Base-by-base conservation (phyloP, 2,888 invertebrate genomes). In the Rhorus exstirpatorius region DNA sequence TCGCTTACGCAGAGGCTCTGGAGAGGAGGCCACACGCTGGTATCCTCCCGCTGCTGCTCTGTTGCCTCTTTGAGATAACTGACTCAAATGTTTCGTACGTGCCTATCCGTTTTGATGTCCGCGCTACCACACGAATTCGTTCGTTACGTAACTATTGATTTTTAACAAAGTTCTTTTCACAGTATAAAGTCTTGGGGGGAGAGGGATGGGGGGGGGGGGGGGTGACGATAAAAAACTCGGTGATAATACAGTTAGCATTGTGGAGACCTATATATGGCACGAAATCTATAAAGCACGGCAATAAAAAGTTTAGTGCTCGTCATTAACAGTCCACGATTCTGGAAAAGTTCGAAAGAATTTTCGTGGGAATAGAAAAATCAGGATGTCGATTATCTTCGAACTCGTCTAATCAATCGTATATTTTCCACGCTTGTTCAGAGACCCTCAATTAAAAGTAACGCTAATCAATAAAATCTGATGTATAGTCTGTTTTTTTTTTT, bases 31-130 rank as follows among this genome's bases (percentile, higher is more conserved):
- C 58, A 70, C 53, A 26, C 51, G 55, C 49, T 65, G 44, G 44
- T 24, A 24, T 67, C 21, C 38, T 44, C 35, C n/a, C 67, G 53
- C 41, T 58, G 24, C 51, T 61, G 53, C 60, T 61, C 41, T 38
- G 26, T 55, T 61, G 67, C n/a, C 72, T 77, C 49, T n/a, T 77
- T 35, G 71, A 81, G 82, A 82, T 84, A 76, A 82, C 74, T 71
- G 38, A 55, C 74, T 82, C 68, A 12, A n/a, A 72, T 35, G 67
- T 55, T 67, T 71, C 31, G 60, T 72, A 53, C 55, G 61, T 71
- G 21, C 21, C 38, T 53, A 60, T 51, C 60, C 19, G n/a, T n/a
- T n/a, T 61, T 65, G 60, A 65, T 44, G 67, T 51, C 38, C 35
- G 17, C 26, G 55, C 38, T 12, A 61, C 77, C 77, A 67, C 53